Evolutionary conservation across 1,140 invertebrate genomes (phyloP), one percentile per base, ranked within the genome.

Genomic region (Anoplophora glabripennis): DNA sequence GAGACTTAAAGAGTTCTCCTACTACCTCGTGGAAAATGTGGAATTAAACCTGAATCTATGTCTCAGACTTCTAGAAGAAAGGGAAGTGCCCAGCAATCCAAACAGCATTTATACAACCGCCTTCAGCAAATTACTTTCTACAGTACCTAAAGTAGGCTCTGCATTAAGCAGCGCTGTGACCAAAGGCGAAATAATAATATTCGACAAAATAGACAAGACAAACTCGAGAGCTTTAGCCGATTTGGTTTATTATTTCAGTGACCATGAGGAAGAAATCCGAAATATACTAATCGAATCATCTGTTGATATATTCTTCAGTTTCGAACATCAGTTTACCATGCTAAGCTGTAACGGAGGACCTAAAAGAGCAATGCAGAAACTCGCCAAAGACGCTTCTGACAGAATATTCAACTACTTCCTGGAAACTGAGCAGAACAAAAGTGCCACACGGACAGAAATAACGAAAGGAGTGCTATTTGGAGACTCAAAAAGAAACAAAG

Each of bases 291-390:
- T 59, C 10, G 38, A 59, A 41, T 17, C 49, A 3, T 17, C 57
- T 7, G 36, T 53, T 15, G 61, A 59, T 7, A 40, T 59, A 21
- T 63, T 63, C 21, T 38, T 18, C 34, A 53, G 48, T 46, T 63
- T 45, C 42, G 61, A 63, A 45, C 28, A 47, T 21, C 61, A 59
- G 21, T 63, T 63, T 40, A 17, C 11, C 4, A 44, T 35, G 40
- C 10, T 63, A n/a, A 63, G 37, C 9, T 63, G 61, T 41, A 55
- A 54, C 9, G 49, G 49, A 10, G 61, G 61, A 5, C 17, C 28
- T 4, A 58, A 42, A 47, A 14, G 61, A 33, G 61, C 61, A n/a
- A 63, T 63, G 49, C 40, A 63, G 18, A 63, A 63, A 48, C 59
- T 63, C 36, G 61, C 56, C 15, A 53, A 54, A 21, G 61, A 63